A percentile compares a stretch with the other conserved stretches of the same genome.
Evolutionary conservation across 2,888 invertebrate genomes (phyloP).

Genomic region (Torymus texanus): DNA sequence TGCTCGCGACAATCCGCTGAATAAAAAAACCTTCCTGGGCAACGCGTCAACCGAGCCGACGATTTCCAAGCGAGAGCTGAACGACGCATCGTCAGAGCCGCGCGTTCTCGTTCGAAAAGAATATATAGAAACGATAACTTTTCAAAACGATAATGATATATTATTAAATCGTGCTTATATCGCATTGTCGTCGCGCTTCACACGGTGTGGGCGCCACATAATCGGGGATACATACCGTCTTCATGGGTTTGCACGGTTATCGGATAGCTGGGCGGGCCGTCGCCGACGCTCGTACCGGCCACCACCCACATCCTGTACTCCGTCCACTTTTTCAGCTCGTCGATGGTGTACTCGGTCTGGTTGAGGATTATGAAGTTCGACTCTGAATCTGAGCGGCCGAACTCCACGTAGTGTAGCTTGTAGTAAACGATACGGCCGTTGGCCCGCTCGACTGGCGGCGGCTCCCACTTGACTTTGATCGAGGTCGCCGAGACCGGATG

Average conservation of each 20-base stretch:
- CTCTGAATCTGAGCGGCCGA: slow-evolving; percentile 89
- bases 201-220: too few relatives aligned
- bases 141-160: not conserved
- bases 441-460: slow-evolving; percentile 92
- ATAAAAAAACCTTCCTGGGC: too few relatives aligned
- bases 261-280: slow-evolving; percentile 94
- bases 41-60: too few relatives aligned
- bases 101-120: not conserved
- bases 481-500: slow-evolving; percentile 91
- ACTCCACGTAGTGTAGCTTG: slow-evolving; percentile 93
- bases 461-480: slow-evolving; percentile 93
- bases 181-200: not conserved
- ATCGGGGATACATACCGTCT: slow-evolving; percentile 91
- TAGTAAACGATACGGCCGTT: slow-evolving; percentile 96
- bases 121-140: not conserved
- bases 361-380: slow-evolving; percentile 88
- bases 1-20: too few relatives aligned
- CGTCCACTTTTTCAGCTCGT: slow-evolving; percentile 95
- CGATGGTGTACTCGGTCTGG: slow-evolving; percentile 87
- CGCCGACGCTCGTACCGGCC: slow-evolving; percentile 96
- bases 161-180: not conserved
- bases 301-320: slow-evolving; percentile 97
- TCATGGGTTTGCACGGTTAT: slow-evolving; percentile 96
- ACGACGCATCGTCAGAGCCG: not conserved
- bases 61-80: slow-evolving; percentile 16